Base-by-base conservation (phyloP, 2,888 invertebrate genomes). In the Drosophila eohydei region DNA sequence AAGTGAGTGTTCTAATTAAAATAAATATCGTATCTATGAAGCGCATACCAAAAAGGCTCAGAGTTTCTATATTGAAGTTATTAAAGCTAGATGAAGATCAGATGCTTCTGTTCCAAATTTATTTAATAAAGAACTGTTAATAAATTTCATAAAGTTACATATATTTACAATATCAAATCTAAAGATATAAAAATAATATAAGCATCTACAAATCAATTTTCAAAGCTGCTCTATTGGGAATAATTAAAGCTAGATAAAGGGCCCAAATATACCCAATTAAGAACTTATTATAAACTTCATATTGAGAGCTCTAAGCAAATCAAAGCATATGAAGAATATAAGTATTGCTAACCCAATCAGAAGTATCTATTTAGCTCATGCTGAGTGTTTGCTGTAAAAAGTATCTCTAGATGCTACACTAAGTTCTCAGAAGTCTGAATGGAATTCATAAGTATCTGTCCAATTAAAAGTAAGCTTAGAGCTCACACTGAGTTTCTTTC, bases 401-500 rank as follows among this genome's bases (percentile, higher is more conserved):
- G 26, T 46, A 44, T 44, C 26, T 40, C 14, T 14, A 40, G 40
- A 40, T 12, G 14, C n/a, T n/a, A 5, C 40, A 41, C n/a, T 4
- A 2, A 34, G 51, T 14, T 12, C 32, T 11, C 34, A 12, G 14
- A 21, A 21, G 51, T 11, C 52, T 26, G 21, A 51, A 34, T 52
- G 51, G 36, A 34, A 8, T 36, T 26, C 51, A 8, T 36, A 38
- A 38, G 38, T 38, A 64, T 43, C n/a, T 26, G 43, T 5, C 26
- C 34, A 61, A 16, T 57, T 44, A 30, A 28, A 28, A n/a, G 21
- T n/a, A 36, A 14, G 9, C 3, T 8, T 32, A 1, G 32, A 32
- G 56, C 41, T 32, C 30, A 57, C 56, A 57, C 41, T 32, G 32
- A 41, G 26, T 9, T 7, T 14, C 14, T 21, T 7, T 28, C 30